These are phyloP conservation scores for Lycophotia porphyrea DNA, from an alignment of 2,888 invertebrate species.

Conservation along the genomic window DNA sequence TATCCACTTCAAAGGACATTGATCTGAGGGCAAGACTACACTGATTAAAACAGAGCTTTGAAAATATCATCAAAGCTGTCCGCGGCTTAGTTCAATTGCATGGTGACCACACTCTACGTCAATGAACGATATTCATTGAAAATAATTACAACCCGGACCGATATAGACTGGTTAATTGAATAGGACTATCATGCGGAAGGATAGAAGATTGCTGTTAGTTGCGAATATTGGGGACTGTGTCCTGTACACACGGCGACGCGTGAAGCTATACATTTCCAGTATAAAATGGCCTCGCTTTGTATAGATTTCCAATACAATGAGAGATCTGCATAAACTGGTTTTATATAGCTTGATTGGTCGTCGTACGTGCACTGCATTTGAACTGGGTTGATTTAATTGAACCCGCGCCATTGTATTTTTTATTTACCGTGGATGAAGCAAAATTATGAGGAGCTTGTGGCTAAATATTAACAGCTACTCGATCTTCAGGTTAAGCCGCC, in stretches of 20 bases:
- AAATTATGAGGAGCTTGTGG: not conserved
- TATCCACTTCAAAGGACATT: slow-evolving; percentile 36
- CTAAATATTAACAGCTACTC: not conserved
- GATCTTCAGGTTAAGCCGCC: not conserved
- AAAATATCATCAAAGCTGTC: slow-evolving; percentile 42
- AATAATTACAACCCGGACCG: slow-evolving; percentile 70
- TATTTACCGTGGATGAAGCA: not conserved
- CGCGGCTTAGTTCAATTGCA: slow-evolving; percentile 42
- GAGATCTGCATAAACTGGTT: no score
- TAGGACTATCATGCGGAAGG: slow-evolving; percentile 37
- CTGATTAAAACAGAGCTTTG: slow-evolving; percentile 17
- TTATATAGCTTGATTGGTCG: no score
- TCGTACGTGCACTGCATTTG: not conserved
- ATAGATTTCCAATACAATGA: no score
- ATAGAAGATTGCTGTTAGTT: slow-evolving; percentile 29
- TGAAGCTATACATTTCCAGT: no score
- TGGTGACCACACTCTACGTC: slow-evolving; percentile 32
- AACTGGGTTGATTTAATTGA: slow-evolving; percentile 4
- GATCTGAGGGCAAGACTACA: slow-evolving; percentile 33
- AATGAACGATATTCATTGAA: slow-evolving; percentile 71
- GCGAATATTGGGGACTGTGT: slow-evolving; percentile 32
- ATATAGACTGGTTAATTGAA: slow-evolving; percentile 55
- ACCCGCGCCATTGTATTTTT: not conserved
- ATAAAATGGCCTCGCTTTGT: no score
- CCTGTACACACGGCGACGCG: not conserved